A percentile compares a stretch with the other conserved stretches of the same genome.
Conservation (phyloP, 2,797 vertebrate species). For the Cottoperca gobio region DNA sequence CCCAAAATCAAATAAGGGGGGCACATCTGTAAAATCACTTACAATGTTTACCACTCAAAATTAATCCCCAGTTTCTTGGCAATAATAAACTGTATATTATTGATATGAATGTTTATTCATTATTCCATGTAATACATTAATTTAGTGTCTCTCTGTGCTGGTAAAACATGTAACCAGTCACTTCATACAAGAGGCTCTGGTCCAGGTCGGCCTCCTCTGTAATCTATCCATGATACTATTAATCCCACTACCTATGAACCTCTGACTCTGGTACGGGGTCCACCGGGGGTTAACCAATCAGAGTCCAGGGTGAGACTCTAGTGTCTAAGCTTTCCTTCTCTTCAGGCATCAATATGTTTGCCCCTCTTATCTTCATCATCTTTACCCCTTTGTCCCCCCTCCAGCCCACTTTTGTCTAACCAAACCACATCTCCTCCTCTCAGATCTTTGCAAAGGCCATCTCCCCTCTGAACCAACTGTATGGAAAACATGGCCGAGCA, state of each 20-base stretch:
- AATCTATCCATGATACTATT: not conserved
- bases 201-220: not conserved
- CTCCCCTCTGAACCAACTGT: conserved; percentile 6
- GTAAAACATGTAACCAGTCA: not conserved
- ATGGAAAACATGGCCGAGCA: conserved; percentile 37
- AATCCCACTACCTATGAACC: not conserved
- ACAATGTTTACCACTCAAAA: not conserved
- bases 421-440: conserved; percentile 18
- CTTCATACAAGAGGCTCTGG: not conserved
- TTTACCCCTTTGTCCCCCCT: conserved; percentile 13
- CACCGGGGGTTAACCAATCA: not conserved
- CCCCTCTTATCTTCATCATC: not conserved
- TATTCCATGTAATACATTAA: not conserved
- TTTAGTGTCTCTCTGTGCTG: not conserved
- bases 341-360: not conserved
- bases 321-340: not conserved
- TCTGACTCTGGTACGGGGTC: not conserved
- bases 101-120: not conserved
- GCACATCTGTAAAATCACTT: not conserved
- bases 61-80: not conserved
- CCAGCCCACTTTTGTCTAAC: conserved; percentile 29
- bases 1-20: not conserved
- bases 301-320: not conserved
- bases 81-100: not conserved
- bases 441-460: conserved; percentile 14